phyloP scores from a whole-genome alignment of 2,888 invertebrate genomes.

The Oscheius sp. region DNA sequence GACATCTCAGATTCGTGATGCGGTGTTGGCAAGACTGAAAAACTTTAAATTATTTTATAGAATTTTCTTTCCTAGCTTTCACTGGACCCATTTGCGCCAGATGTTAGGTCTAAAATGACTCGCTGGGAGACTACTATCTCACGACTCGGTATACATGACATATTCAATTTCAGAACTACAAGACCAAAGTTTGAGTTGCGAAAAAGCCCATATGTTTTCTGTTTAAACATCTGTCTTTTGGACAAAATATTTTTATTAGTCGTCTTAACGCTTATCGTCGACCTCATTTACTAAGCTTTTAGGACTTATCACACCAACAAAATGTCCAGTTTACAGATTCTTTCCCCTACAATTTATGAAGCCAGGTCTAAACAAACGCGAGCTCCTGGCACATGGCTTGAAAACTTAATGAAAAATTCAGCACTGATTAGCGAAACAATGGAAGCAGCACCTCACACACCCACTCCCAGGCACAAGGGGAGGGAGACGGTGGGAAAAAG shows the following conservation, averaged over 20 bases:
- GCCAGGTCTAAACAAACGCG: not conserved
- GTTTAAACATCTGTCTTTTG: not conserved
- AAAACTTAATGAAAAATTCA: conserved; percentile 25
- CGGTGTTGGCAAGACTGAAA: conserved; percentile 9
- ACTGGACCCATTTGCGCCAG: conserved; percentile 21
- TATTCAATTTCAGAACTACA: conserved; percentile 26
- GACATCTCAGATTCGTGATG: not conserved
- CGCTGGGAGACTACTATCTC: conserved; percentile 4
- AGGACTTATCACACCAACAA: conserved; percentile 17
- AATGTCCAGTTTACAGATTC: not conserved
- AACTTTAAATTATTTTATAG: not conserved
- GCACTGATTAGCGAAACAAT: conserved; percentile 26
- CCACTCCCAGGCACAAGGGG: not conserved
- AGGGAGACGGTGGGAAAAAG: not conserved
- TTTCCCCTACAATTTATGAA: not conserved
- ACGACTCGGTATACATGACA: conserved; percentile 13
- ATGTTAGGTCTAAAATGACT: conserved; percentile 10
- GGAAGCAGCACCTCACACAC: conserved; percentile 24
- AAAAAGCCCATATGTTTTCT: too few relatives aligned
- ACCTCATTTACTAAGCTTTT: too few relatives aligned
- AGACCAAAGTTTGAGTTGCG: conserved; percentile 5
- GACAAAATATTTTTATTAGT: not conserved
- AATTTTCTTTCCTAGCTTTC: conserved; percentile 2
- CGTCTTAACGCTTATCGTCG: too few relatives aligned
- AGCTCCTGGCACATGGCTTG: conserved; percentile 11